Base-by-base conservation (phyloP, 2,797 vertebrate genomes). In the Chlorospingus semifuscus region DNA sequence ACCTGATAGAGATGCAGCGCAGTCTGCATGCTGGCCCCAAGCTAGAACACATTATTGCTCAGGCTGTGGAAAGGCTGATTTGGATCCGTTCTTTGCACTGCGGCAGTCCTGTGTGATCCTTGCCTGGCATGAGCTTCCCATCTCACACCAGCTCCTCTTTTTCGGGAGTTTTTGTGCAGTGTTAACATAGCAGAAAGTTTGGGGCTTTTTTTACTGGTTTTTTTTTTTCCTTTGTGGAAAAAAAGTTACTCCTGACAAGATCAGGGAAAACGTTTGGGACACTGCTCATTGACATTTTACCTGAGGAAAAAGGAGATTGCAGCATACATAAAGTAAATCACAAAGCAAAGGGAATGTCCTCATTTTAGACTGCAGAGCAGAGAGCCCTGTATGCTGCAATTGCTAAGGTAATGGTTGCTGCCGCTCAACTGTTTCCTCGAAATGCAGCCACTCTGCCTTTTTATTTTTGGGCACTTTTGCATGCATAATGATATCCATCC, bases 391-490 rank as follows among this genome's bases (percentile, higher is more conserved):
- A 87, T 93, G 80, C 90, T 94, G 95, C 93, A 91, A 96, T 96
- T 96, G 87, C 89, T 88, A 90, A 96, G 89, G 94, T 95, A 96
- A 96, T 94, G 87, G 94, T 95, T 93, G 84, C 91, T 95, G 91
- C 82, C 0, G 59, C 87, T 96, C 95, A 94, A 96, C 95, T 91
- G 87, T 94, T 96, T 97, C 92, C 85, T 96, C 49, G 4, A 96
- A 96, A 96, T 74, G 94, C 89, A 96, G 84, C 87, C 87, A 66
- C 87, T 93, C 80, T 96, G 95, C 91, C 94, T 95, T 88, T 95
- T 96, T 96, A 96, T 97, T 94, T 96, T 96, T 93, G 96, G 87
- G 94, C 91, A 95, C 89, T 96, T 97, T 88, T 95, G 95, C 94
- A 93, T 94, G 91, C 93, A 86, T 94, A 96, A 96, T 95, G 91